These are phyloP conservation scores for Syngnathus typhle DNA, from an alignment of 2,113 vertebrate genomes.

Conservation along the genomic window DNA sequence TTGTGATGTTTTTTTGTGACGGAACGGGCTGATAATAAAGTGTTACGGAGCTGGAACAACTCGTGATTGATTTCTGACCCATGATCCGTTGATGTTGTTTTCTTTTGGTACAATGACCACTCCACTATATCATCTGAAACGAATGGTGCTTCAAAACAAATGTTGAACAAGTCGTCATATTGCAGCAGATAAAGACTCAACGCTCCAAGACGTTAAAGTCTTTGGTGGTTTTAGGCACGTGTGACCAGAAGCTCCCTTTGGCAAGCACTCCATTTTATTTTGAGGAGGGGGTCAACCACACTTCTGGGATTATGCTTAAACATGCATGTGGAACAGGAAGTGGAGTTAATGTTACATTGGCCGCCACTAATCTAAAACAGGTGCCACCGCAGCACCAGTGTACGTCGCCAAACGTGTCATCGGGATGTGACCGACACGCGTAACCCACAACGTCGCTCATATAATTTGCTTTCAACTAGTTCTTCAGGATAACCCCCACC, in stretches of 20 bases:
- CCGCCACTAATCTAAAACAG: constrained; percentile 65
- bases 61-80: neutral
- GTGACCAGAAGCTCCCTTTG: constrained; percentile 61
- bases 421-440: neutral
- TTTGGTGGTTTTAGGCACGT: constrained; percentile 43
- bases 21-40: neutral
- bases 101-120: neutral
- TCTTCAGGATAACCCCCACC: neutral
- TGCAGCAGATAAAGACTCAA: constrained; percentile 16
- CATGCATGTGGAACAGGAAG: constrained; percentile 69
- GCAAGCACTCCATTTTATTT: constrained; percentile 24
- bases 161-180: neutral
- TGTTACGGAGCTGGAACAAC: neutral
- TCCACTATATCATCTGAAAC: neutral
- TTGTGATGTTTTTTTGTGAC: neutral
- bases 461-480: neutral
- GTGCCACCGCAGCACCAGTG: constrained; percentile 33
- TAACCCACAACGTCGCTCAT: neutral
- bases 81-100: neutral
- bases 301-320: constrained; percentile 65
- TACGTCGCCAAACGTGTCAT: neutral
- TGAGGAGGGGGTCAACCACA: constrained; percentile 31
- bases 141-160: neutral
- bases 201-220: constrained; percentile 25
- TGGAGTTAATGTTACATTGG: constrained; percentile 69